phyloP scores from a whole-genome alignment of 2,888 invertebrate species.

The Tribolium freemani region DNA sequence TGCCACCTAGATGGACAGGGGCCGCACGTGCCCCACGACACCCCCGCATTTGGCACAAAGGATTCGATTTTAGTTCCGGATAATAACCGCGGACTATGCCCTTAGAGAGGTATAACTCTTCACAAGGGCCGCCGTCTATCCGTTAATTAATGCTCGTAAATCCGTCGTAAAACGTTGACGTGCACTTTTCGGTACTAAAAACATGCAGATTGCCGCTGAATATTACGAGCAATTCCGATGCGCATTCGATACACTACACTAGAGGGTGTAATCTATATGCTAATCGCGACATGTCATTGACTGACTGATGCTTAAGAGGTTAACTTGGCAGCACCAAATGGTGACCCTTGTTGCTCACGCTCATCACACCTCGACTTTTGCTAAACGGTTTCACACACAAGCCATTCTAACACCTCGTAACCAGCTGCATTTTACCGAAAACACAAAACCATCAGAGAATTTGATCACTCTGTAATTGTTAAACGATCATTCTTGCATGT shows the following conservation, averaged over 20 bases:
- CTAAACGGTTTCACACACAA: neutral
- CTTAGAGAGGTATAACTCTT: slow-evolving; percentile 23
- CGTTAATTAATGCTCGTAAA: slow-evolving; percentile 66
- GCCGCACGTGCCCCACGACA: slow-evolving; percentile 62
- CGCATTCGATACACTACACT: slow-evolving; percentile 55
- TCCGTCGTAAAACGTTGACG: slow-evolving; percentile 64
- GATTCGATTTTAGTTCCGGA: slow-evolving; percentile 67
- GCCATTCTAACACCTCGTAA: neutral
- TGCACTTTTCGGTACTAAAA: slow-evolving; percentile 59
- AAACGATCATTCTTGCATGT: no score
- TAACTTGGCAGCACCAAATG: slow-evolving; percentile 65
- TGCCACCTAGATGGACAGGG: slow-evolving; percentile 62
- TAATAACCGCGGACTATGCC: slow-evolving; percentile 60
- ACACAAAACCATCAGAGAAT: neutral
- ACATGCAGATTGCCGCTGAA: slow-evolving; percentile 60
- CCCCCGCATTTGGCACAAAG: slow-evolving; percentile 63
- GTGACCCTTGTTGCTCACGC: slow-evolving; percentile 16
- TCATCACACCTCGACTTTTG: neutral
- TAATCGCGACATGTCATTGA: slow-evolving; percentile 62
- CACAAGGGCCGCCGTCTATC: slow-evolving; percentile 49
- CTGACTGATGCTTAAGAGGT: slow-evolving; percentile 63
- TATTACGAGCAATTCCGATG: slow-evolving; percentile 60
- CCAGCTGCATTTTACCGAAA: neutral
- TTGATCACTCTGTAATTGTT: no score
- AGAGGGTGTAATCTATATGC: slow-evolving; percentile 68